Percentiles rank a stretch among this genome's conserved stretches.
Conservation (phyloP, 2,113 vertebrate genomes). For the Bubalus kerabau region DNA sequence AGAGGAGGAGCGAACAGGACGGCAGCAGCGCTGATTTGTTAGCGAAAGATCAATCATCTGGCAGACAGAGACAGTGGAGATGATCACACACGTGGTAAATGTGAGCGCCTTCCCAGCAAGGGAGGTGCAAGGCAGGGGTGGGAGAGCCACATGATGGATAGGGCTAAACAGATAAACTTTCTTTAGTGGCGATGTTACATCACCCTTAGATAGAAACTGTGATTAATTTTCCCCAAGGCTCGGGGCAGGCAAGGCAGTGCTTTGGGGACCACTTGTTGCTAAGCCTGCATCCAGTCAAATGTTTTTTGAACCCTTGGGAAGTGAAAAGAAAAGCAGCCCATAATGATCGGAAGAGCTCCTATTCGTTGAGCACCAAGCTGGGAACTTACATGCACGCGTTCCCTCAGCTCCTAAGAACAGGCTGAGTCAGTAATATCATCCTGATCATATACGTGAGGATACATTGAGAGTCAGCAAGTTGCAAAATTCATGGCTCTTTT, state of each 20-base stretch:
- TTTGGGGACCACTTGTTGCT: constrained; percentile 35
- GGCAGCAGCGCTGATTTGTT: constrained; percentile 66
- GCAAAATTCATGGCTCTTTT: background rate
- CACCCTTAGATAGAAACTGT: constrained; percentile 47
- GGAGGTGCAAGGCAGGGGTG: background rate
- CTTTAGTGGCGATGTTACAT: constrained; percentile 44
- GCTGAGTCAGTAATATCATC: background rate
- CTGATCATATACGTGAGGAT: background rate
- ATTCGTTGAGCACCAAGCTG: background rate
- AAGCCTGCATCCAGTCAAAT: constrained; percentile 22
- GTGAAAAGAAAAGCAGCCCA: background rate
- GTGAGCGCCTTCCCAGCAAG: constrained; percentile 18
- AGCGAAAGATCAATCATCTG: constrained; percentile 70
- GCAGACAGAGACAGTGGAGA: constrained; percentile 68
- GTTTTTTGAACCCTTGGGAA: constrained; percentile 16
- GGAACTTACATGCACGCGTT: accelerated
- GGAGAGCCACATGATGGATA: constrained; percentile 27
- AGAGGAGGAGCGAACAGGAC: constrained; percentile 42
- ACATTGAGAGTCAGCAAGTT: background rate
- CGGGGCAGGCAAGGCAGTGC: background rate
- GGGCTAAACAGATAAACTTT: constrained; percentile 61
- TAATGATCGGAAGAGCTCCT: background rate
- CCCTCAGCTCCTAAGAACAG: background rate
- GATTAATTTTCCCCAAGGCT: constrained; percentile 43
- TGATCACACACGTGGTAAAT: constrained; percentile 68